Conservation (phyloP, 2,888 invertebrate genomes). For the Parnassius smintheus region DNA sequence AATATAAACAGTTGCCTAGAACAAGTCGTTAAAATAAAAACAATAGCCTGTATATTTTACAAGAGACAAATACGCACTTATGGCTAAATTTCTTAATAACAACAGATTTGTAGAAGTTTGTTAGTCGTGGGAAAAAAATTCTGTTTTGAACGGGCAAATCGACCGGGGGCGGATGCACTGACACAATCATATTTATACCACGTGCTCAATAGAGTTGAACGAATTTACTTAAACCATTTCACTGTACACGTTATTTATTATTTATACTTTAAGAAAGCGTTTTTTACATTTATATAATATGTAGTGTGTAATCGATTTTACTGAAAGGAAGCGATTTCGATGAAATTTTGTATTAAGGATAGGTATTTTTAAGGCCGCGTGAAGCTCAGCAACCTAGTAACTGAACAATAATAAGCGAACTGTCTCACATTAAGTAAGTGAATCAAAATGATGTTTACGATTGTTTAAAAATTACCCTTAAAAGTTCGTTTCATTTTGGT, state of each 20-base stretch:
- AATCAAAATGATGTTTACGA: no score
- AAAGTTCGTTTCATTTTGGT: constrained; percentile 7
- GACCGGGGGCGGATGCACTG: constrained; percentile 64
- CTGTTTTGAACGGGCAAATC: constrained; percentile 57
- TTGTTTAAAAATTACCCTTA: not conserved
- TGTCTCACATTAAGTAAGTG: no score
- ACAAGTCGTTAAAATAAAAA: constrained; percentile 9
- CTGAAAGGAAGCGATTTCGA: no score
- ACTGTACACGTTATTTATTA: no score
- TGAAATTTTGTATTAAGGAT: no score
- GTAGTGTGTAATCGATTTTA: no score
- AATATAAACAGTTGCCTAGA: constrained; percentile 12
- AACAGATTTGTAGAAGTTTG: constrained; percentile 58
- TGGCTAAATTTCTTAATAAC: constrained; percentile 30
- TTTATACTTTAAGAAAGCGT: no score
- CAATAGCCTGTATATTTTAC: constrained; percentile 11
- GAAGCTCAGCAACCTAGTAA: no score
- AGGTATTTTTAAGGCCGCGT: no score
- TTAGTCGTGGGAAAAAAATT: constrained; percentile 73
- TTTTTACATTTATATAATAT: no score
- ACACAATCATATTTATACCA: constrained; percentile 48
- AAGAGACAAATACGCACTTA: constrained; percentile 8
- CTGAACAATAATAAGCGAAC: no score
- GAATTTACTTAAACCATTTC: constrained; percentile 17
- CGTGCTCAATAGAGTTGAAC: constrained; percentile 35